Base-by-base conservation (phyloP, 2,797 vertebrate genomes). In the Peromyscus aztecus region DNA sequence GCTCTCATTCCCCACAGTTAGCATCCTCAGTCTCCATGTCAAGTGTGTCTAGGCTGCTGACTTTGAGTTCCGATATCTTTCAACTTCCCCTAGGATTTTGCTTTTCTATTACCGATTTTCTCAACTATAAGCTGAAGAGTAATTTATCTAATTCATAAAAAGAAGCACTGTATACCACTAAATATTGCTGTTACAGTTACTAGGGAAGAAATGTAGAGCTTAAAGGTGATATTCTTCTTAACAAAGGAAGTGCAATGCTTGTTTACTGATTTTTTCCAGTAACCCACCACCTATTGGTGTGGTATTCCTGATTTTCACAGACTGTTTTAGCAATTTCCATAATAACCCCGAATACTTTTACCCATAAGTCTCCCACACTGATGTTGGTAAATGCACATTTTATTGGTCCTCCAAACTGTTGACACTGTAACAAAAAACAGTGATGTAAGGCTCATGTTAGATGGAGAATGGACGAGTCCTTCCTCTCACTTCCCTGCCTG, bases 261-360 rank as follows among this genome's bases (percentile, higher is more conserved):
- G 69, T 65, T 87, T 46, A 81, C 14, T 46, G 17, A 2, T 76
- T 76, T n/a, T 86, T 73, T 87, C 75, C 46, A 76, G 52, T 86
- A 76, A 75, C 2, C 43, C 40, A 73, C 52, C 24, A 78, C 49
- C 49, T 49, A 49, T 49, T 2, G 63, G 46, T 34, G 0, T 17
- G 49, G 71, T 23, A 19, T 46, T 71, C 67, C 71, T 77, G 76
- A 80, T 65, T 81, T 90, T 80, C 49, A 73, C 43, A 87, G 82
- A 63, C 21, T 78, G 34, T 83, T 73, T 88, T 61, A 93, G 43
- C 19, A 40, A 73, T 78, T 77, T 67, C 89, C 37, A 31, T 43
- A 90, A 90, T 82, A 69, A 88, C n/a, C 95, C 40, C 23, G 52
- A 89, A 61, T 89, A 65, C 89, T 88, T 96, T 95, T 67, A 40